A percentile compares a stretch with the other conserved stretches of the same genome.
Evolutionary conservation across 37 sponge, comb jelly and placozoan genomes (phyloP).

Genomic region (Dysidea cf. avara): DNA sequence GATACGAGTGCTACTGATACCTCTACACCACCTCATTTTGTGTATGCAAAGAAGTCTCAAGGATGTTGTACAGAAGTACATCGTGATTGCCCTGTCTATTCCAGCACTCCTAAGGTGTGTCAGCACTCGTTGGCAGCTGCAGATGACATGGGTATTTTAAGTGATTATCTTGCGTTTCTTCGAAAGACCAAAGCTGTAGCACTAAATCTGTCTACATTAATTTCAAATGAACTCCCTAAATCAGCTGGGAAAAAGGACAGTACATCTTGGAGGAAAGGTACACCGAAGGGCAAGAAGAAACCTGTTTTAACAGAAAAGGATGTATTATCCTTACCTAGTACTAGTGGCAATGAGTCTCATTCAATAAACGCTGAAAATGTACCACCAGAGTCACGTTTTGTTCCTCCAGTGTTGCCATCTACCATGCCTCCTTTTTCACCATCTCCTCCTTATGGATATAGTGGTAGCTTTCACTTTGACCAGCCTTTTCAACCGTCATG

Average conservation of each 20-base stretch:
- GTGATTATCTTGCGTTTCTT: background rate
- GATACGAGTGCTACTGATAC: background rate
- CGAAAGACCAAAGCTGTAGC: background rate
- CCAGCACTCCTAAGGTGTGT: conserved; percentile 5
- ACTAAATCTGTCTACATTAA: background rate
- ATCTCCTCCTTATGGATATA: no score
- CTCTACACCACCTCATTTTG: background rate
- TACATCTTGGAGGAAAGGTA: background rate
- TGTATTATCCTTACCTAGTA: no score
- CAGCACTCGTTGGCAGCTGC: conserved; percentile 7
- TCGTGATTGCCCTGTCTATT: background rate
- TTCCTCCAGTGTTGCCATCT: no score
- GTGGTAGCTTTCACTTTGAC: no score
- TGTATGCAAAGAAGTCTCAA: background rate
- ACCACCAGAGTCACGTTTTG: no score
- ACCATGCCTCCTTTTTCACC: no score
- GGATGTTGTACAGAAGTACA: background rate
- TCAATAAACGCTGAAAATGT: no score
- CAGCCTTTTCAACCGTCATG: no score
- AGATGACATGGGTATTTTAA: conserved; percentile 8
- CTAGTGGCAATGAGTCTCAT: no score
- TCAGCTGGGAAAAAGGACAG: background rate
- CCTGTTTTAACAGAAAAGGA: no score
- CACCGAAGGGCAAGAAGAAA: background rate
- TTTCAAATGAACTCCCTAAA: background rate